These are phyloP conservation scores for Aldrovandia affinis DNA, from an alignment of 2,797 vertebrate species.

Conservation along the genomic window DNA sequence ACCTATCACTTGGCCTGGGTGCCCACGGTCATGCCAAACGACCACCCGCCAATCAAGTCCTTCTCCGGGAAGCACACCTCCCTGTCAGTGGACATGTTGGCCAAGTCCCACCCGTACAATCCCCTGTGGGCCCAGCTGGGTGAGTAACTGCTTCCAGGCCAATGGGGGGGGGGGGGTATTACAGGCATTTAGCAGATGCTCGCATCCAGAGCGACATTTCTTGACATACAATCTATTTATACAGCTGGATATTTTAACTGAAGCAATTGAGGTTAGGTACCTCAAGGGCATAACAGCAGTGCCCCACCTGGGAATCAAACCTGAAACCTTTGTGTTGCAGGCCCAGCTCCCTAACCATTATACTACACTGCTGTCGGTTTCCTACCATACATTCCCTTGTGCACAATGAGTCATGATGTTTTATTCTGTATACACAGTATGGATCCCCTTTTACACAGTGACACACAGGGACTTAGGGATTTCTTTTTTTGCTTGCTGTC, in stretches of 20 bases:
- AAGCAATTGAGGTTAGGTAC: too few species aligned
- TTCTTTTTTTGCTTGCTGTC: neutral
- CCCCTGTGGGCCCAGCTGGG: constrained; percentile 87
- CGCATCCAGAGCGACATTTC: too few species aligned
- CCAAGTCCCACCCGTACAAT: constrained; percentile 85
- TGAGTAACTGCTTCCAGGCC: constrained; percentile 55
- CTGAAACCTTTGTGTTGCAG: too few species aligned
- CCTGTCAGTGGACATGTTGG: constrained; percentile 77
- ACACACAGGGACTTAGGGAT: neutral
- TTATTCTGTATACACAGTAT: neutral
- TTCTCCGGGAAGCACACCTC: constrained; percentile 82
- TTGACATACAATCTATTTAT: too few species aligned
- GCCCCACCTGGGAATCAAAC: too few species aligned
- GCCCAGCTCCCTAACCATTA: too few species aligned
- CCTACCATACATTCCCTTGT: neutral
- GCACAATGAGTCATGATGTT: neutral
- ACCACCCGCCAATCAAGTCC: constrained; percentile 78
- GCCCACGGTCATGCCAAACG: constrained; percentile 84
- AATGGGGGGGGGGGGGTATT: neutral
- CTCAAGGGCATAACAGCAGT: too few species aligned
- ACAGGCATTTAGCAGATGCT: too few species aligned
- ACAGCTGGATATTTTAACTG: too few species aligned
- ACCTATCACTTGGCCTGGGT: constrained; percentile 87
- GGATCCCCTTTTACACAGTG: neutral
- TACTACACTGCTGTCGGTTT: too few species aligned